Conservation (phyloP, 2,888 invertebrate genomes). For the Lepeophtheirus nordmannii region DNA sequence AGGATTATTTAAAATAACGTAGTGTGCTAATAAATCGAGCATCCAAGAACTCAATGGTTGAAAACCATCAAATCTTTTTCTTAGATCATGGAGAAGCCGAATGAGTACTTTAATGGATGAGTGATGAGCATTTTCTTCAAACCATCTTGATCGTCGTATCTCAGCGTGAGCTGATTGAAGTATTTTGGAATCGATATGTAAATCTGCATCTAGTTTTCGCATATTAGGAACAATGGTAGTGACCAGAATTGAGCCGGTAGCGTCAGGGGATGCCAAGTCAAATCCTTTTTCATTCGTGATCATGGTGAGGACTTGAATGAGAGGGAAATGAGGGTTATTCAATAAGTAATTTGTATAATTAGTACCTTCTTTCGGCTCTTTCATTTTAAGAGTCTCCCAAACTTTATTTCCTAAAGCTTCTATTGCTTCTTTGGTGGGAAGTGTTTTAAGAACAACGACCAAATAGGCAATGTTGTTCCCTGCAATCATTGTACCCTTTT, state of each 20-base stretch:
- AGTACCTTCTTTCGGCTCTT: constrained; percentile 45
- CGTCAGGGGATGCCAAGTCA: constrained; percentile 66
- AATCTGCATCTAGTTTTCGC: constrained; percentile 74
- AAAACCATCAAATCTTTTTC: constrained; percentile 73
- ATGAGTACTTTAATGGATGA: constrained; percentile 90
- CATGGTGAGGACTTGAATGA: constrained; percentile 36
- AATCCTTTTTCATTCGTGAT: constrained; percentile 58
- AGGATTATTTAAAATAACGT: constrained; percentile 90
- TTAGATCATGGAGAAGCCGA: constrained; percentile 77
- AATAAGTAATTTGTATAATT: neutral
- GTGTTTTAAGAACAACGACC: constrained; percentile 85
- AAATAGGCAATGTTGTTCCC: constrained; percentile 91
- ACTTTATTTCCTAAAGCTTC: constrained; percentile 73
- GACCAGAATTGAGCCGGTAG: constrained; percentile 46
- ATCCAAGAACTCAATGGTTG: constrained; percentile 89
- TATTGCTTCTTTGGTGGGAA: constrained; percentile 88
- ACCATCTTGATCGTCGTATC: constrained; percentile 83
- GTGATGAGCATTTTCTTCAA: constrained; percentile 92
- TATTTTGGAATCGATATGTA: constrained; percentile 51
- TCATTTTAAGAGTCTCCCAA: constrained; percentile 29
- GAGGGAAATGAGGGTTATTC: neutral
- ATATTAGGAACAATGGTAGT: constrained; percentile 87
- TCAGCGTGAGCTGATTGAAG: constrained; percentile 80
- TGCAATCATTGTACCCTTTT: constrained; percentile 92
- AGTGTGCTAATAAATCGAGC: constrained; percentile 84